Evolutionary conservation across 1,140 invertebrate genomes (phyloP).

Genomic region (Daktulosphaira vitifoliae): DNA sequence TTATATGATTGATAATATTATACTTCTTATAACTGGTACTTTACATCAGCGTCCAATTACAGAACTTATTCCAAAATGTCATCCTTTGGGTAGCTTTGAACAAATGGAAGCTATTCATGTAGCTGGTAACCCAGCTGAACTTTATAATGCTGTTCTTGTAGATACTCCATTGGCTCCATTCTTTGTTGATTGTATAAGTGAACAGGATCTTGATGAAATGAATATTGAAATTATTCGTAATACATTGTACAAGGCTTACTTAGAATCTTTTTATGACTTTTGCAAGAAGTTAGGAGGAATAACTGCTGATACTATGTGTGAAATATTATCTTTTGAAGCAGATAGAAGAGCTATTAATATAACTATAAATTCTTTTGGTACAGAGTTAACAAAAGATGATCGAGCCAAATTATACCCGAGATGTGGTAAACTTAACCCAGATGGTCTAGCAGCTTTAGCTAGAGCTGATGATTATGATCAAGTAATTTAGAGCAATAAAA

Average conservation of each 20-base stretch:
- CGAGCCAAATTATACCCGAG: constrained; percentile 94
- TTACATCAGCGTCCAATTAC: constrained; percentile 96
- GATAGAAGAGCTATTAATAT: constrained; percentile 98
- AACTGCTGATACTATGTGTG: constrained; percentile 98
- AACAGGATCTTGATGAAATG: constrained; percentile 99
- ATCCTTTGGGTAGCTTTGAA: constrained; percentile 97
- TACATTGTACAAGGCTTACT: constrained; percentile 96
- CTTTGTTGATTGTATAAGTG: constrained; percentile 99
- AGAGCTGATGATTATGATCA: constrained; percentile 98
- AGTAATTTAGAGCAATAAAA: constrained; percentile 50
- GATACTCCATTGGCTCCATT: constrained; percentile 99
- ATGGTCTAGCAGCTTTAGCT: constrained; percentile 91
- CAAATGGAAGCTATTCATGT: constrained; percentile 99
- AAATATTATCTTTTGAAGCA: constrained; percentile 99
- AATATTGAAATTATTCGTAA: constrained; percentile 99
- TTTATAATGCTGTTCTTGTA: constrained; percentile 98
- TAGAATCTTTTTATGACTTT: constrained; percentile 97
- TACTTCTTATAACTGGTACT: constrained; percentile 96
- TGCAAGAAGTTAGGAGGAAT: constrained; percentile 94
- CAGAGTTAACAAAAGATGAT: constrained; percentile 97
- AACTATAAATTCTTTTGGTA: constrained; percentile 99
- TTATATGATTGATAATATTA: constrained; percentile 99
- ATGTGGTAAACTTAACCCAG: constrained; percentile 94
- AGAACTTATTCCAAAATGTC: constrained; percentile 97
- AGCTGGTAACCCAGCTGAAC: constrained; percentile 94